Base-by-base conservation (phyloP, 2,888 invertebrate genomes). In the Melolontha melolontha region DNA sequence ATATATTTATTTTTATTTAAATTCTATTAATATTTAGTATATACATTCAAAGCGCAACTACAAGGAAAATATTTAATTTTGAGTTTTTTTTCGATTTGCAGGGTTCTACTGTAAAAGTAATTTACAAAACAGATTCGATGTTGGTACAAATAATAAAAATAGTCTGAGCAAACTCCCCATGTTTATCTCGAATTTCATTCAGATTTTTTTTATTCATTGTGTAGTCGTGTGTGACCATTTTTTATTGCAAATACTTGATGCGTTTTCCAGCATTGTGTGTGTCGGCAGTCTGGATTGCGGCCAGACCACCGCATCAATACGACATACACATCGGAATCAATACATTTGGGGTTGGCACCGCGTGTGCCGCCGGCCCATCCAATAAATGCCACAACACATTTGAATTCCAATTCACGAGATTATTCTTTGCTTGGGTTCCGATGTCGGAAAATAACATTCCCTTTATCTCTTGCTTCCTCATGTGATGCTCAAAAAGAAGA, bases 321-420 rank as follows among this genome's bases (percentile, higher is more conserved):
- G 59, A 62, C 47, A 62, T 62, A 47, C 59, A 70, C 68, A 70
- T 63, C 70, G 54, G 70, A 73, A 73, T 72, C 74, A 69, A 73
- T 73, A 73, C 68, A 68, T 69, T 69, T 71, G 70, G 73, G 73
- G 71, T 72, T 70, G 74, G 73, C 71, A 74, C 73, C 72, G 72
- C 74, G 68, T 73, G 73, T 74, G 73, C 68, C 59, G 47, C 47
- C 71, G 68, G 70, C 69, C 74, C 70, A 73, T 71, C 75, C 69
- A 76, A 76, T 76, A 75, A 75, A 74, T 75, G 73, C 72, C 73
- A 71, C 72, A 73, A 72, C 69, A 70, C 72, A 72, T 73, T 71
- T 70, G 71, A 68, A 71, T 73, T 69, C 67, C 70, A 51, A 69
- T 73, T 64, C 69, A 68, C 62, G 52, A 63, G 64, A 50, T 59